A percentile compares a stretch with the other conserved stretches of the same genome.
Evolutionary conservation across 2,113 vertebrate genomes (phyloP).

Genomic region (Pipra filicauda): DNA sequence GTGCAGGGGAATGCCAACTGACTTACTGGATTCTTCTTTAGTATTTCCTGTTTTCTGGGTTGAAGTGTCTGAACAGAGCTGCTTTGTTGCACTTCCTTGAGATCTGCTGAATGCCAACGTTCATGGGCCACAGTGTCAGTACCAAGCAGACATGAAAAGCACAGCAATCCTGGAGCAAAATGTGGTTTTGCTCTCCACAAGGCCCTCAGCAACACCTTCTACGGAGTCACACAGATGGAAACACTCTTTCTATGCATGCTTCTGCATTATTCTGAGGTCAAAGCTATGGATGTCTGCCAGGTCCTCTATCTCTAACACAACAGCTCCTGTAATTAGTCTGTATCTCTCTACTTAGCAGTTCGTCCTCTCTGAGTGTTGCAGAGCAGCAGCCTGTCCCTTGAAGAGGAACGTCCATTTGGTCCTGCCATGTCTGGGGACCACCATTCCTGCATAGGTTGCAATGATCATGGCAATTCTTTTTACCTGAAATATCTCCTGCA

Average conservation of each 20-base stretch:
- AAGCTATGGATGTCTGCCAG: neutral
- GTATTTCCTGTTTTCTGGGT: slow-evolving; percentile 9
- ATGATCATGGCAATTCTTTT: accelerated
- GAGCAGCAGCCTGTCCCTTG: neutral
- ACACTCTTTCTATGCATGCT: neutral
- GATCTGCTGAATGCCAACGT: neutral
- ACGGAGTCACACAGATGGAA: neutral
- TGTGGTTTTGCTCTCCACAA: neutral
- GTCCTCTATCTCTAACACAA: neutral
- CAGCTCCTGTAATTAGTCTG: neutral
- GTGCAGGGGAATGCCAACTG: neutral
- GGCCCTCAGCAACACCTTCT: neutral
- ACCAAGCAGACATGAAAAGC: neutral
- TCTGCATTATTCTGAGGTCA: neutral
- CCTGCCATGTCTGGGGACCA: neutral
- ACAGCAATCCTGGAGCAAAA: accelerated
- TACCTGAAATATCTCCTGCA: neutral
- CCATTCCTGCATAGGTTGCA: accelerated
- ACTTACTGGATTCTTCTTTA: neutral
- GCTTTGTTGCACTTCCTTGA: neutral
- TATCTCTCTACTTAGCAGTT: neutral
- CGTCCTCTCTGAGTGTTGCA: neutral
- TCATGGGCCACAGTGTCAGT: accelerated
- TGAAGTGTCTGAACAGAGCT: neutral
- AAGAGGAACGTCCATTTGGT: neutral